A percentile compares a stretch with the other conserved stretches of the same genome.
Conservation (phyloP, 2,888 invertebrate genomes). For the Ctena decussata region DNA sequence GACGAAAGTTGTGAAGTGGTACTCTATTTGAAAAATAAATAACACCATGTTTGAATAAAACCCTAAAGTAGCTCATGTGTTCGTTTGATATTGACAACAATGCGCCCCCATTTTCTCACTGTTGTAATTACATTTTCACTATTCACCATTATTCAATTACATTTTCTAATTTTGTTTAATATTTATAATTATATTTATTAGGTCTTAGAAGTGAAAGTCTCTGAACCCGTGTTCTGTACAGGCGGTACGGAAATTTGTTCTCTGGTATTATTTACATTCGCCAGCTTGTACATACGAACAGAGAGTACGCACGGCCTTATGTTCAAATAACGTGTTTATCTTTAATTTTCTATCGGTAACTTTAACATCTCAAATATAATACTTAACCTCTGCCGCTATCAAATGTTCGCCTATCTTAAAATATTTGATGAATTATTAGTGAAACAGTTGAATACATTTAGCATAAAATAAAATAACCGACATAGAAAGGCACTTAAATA, state of each 20-base stretch:
- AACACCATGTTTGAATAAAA: constrained; percentile 24
- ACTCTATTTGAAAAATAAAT: constrained; percentile 45
- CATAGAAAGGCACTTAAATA: no score
- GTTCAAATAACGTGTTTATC: constrained; percentile 38
- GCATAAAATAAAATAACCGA: no score
- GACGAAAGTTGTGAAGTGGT: constrained; percentile 16
- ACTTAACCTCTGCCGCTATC: no score
- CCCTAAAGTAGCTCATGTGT: constrained; percentile 10
- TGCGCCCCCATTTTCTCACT: neutral
- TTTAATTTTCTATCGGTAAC: constrained; percentile 39
- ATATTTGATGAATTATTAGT: no score
- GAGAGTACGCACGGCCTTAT: neutral
- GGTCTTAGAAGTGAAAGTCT: neutral
- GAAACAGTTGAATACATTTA: no score
- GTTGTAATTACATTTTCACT: constrained; percentile 30
- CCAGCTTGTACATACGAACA: constrained; percentile 24
- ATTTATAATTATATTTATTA: constrained; percentile 31
- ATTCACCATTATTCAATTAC: constrained; percentile 27
- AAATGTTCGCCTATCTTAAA: no score
- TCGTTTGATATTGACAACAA: constrained; percentile 7
- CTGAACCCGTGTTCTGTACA: constrained; percentile 11
- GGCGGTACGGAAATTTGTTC: constrained; percentile 9
- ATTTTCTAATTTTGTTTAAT: constrained; percentile 45
- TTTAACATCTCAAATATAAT: no score
- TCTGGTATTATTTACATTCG: constrained; percentile 17